Evolutionary conservation across 2,797 vertebrate species (phyloP), one percentile per base, ranked within the genome.

Genomic region (Eulemur albifrons): DNA sequence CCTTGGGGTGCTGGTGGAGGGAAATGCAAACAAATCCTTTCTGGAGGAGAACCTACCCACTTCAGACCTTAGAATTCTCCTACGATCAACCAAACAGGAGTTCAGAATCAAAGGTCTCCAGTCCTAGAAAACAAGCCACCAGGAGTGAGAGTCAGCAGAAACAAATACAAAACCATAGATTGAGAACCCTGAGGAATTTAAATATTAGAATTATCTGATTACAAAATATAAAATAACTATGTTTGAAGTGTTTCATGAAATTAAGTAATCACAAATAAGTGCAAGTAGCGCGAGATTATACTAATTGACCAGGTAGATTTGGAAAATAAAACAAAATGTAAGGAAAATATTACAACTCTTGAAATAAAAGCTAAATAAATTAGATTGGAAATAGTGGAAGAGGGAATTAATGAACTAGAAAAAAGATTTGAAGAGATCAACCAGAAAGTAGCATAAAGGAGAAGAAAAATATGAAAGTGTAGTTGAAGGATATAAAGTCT

Each of bases 351-450:
- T 50, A 21, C 40, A 80, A 40, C 20, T 27, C 32, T 50, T 69
- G 61, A 86, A 86, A 70, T 87, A 61, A 95, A 88, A 94, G 43
- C 2, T 59, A 38, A 93, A 25, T 93, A 82, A 48, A 63, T 45
- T 87, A 92, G 50, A 65, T n/a, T 75, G 69, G 65, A 63, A 87
- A 82, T 10, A 87, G 20, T 65, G 59, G 38, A 91, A 95, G 40
- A 88, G 38, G 35, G 25, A 94, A 79, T 85, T 85, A 65, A 73
- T 73, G 35, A 92, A 48, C 79, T 61, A 83, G 63, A 67, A 80
- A 63, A 67, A 65, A 30, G 7, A 4, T 70, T 77, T 75, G 27
- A 88, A 59, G 27, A 75, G 50, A 76, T 80, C 38, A 88, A 76
- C 27, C 20, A 85, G 32, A 80, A 83, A 30, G 12, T 45, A 88